Evolutionary conservation across 2,888 invertebrate species (phyloP), one percentile per base, ranked within the genome.

Genomic region (Drosophila tanythrix): DNA sequence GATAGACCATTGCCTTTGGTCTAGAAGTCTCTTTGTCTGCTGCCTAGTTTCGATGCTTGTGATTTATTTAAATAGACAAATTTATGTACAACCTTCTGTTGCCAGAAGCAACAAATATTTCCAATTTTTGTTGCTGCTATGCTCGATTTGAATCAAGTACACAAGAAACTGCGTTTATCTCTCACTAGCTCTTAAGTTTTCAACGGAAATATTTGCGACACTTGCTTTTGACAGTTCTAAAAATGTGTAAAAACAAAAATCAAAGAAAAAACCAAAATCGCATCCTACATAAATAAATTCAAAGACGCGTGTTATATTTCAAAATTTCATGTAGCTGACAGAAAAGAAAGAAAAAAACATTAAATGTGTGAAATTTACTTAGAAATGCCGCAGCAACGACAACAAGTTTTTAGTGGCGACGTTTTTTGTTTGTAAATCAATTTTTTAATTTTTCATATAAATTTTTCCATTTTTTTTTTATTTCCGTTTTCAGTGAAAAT

Each of bases 171-270:
- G 52, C 60, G 60, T 75, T 60, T 58, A 43, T 51, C 53, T 53
- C 53, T 61, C 40, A 70, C 70, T 60, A 78, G 72, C 80, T 76
- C 72, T 31, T 36, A 50, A 57, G 58, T 66, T 74, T 57, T 63
- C 65, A 52, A 56, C 58, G 53, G 38, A 65, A 79, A 64, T 81
- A 83, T 71, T 65, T 58, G 79, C 76, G 85, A 88, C 85, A 89
- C 76, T 89, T 77, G 71, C 71, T 71, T 74, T 66, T 87, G 86
- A 88, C 86, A 87, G 90, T 89, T 88, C 88, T 88, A 89, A 87
- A 89, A 87, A 82, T 89, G 86, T 87, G 82, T 80, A 74, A 82
- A 68, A 53, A 72, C 57, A 52, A 46, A 46, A 25, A 46, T 46
- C 33, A 33, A 48, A 52, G 48, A 64, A 36, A 7, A 7, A 21